Base-by-base conservation (phyloP, 2,113 vertebrate species). In the Hyla sarda region DNA sequence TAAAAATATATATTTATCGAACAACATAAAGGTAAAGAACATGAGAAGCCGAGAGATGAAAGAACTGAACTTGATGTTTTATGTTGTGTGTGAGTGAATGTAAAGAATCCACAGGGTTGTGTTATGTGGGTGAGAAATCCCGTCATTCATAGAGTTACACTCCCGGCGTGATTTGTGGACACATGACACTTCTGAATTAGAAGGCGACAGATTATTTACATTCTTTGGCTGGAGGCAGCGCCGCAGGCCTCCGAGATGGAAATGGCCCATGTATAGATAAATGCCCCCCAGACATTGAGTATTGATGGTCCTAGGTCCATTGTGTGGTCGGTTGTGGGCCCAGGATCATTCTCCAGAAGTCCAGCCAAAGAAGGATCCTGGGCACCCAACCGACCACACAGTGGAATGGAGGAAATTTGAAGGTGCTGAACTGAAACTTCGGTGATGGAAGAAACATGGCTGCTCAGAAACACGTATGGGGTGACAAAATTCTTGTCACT, bases 121-220 rank as follows among this genome's bases (percentile, higher is more conserved):
- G 62, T 65, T 30, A 65, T 65, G 62, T 65, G 62, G 62, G 62
- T 32, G 62, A 30, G 25, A 65, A 65, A 65, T 65, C 62, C 62
- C 0, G 13, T 32, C 13, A 65, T 32, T 65, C 28, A 32, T 6
- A 17, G 56, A 2, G 56, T 60, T n/a, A 65, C 62, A 16, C 62
- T 65, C 25, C 62, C 25, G 32, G 62, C 25, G 5, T 30, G 28
- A 16, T 30, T 17, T 65, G 62, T 16, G 14, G 28, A 17, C 13
- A 65, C 16, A 14, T 65, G 62, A 65, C 62, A 30, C 62, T 30
- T 30, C 62, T 30, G 28, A 65, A 30, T 65, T 65, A 65, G 62
- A 65, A 65, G 14, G 62, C 17, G 62, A 32, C 25, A 65, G 14
- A 65, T 65, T 65, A 65, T 30, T 65, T 13, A 65, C 12, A 65